Evolutionary conservation across 2,113 vertebrate species (phyloP).

Genomic region (Progne subis): DNA sequence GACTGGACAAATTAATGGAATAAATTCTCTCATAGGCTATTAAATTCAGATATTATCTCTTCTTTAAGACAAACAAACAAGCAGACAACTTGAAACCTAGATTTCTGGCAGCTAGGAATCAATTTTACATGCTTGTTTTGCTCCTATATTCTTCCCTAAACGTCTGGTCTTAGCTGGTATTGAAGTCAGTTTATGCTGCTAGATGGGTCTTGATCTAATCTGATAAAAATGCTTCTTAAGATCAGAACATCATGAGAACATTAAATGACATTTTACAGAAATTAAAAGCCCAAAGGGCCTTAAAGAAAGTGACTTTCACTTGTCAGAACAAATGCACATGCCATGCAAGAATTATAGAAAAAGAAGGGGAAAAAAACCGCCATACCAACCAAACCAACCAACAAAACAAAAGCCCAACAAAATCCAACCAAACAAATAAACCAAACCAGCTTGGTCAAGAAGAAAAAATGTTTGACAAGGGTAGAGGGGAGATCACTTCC

Average conservation of each 20-base stretch:
- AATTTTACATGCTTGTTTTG: not conserved
- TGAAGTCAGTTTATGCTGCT: not conserved
- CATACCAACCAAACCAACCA: not conserved
- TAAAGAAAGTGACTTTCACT: not conserved
- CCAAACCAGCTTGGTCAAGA: not conserved
- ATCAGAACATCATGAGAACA: not conserved
- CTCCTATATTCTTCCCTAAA: not conserved
- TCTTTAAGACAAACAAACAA: not conserved
- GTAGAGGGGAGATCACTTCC: not conserved
- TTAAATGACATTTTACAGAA: not conserved
- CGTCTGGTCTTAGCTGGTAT: not conserved
- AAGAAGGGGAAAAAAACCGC: fast-evolving
- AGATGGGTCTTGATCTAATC: not conserved
- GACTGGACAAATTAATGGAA: not conserved
- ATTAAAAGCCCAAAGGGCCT: not conserved
- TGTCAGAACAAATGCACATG: not conserved
- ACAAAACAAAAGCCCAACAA: fast-evolving
- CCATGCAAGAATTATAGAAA: not conserved
- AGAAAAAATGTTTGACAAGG: not conserved
- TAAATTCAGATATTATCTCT: not conserved
- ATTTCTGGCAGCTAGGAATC: not conserved
- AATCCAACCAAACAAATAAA: not conserved
- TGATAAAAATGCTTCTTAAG: not conserved
- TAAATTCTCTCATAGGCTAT: not conserved
- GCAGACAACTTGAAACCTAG: not conserved